Conservation (phyloP, 2,888 invertebrate genomes). For the Physocephala rufipes region DNA sequence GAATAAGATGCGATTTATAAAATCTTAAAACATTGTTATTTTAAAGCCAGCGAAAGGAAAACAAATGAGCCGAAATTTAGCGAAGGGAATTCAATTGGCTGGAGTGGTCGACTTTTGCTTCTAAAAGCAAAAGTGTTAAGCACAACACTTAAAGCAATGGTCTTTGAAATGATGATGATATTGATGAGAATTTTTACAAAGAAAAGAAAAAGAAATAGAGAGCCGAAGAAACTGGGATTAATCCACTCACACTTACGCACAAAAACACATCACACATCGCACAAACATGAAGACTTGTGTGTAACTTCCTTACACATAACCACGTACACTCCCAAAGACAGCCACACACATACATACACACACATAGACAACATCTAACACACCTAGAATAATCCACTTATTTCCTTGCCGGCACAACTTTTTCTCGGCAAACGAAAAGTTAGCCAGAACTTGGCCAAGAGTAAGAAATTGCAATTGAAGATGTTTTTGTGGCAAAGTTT, state of each 20-base stretch:
- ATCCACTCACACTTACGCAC: no score
- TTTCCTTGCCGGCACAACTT: not conserved
- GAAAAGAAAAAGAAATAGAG: not conserved
- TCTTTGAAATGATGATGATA: conserved; percentile 38
- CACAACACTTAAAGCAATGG: conserved; percentile 19
- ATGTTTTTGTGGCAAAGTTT: conserved; percentile 28
- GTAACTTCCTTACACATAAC: not conserved
- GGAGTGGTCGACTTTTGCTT: conserved; percentile 44
- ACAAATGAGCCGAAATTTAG: conserved; percentile 10
- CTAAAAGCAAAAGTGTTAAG: conserved; percentile 39
- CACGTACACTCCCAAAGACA: not conserved
- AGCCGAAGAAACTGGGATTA: no score
- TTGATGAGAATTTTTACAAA: not conserved
- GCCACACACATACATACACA: not conserved
- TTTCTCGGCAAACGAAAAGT: conserved; percentile 7
- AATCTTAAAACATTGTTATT: conserved; percentile 39
- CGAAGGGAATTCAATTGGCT: conserved; percentile 39
- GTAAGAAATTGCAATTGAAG: conserved; percentile 26
- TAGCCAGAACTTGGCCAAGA: conserved; percentile 12
- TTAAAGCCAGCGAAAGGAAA: conserved; percentile 37
- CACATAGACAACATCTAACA: not conserved
- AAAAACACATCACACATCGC: no score
- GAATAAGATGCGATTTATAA: conserved; percentile 21
- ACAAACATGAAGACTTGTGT: no score
- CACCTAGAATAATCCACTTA: not conserved